A percentile compares a stretch with the other conserved stretches of the same genome.
These are phyloP conservation scores for Sciurus vulgaris DNA, from an alignment of 2,797 vertebrate species.

Conservation along the genomic window DNA sequence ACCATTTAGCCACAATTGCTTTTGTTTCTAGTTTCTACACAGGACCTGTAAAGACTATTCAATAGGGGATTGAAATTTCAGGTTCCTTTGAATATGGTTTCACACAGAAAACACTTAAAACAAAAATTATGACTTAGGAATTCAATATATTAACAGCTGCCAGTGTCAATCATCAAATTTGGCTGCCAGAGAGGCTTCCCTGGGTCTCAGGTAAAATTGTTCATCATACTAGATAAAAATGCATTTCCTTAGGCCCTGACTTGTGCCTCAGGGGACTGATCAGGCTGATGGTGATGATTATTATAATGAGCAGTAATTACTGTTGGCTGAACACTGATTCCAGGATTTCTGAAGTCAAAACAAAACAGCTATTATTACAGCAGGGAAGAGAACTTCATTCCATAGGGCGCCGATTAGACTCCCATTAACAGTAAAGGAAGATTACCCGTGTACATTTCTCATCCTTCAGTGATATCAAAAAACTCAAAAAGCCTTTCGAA, in stretches of 20 bases:
- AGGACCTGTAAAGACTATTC: constrained; percentile 37
- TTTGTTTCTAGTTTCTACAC: constrained; percentile 45
- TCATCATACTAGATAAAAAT: constrained; percentile 68
- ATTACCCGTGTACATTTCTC: constrained; percentile 60
- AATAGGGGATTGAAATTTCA: constrained; percentile 44
- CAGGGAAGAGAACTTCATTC: neutral
- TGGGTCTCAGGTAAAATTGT: constrained; percentile 62
- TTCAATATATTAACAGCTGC: constrained; percentile 66
- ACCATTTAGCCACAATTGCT: constrained; percentile 32
- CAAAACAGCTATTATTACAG: constrained; percentile 45
- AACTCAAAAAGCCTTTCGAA: constrained; percentile 57
- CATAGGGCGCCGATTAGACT: constrained; percentile 13
- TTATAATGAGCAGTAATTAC: constrained; percentile 62
- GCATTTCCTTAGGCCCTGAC: constrained; percentile 56
- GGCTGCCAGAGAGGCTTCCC: constrained; percentile 31
- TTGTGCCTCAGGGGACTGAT: neutral
- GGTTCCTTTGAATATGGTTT: constrained; percentile 63
- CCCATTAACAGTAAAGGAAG: constrained; percentile 59
- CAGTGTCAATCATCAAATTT: constrained; percentile 61
- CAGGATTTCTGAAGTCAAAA: constrained; percentile 50
- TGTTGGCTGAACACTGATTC: constrained; percentile 48
- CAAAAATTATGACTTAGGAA: constrained; percentile 63
- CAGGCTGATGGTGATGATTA: constrained; percentile 70
- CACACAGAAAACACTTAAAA: constrained; percentile 74
- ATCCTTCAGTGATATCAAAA: neutral